phyloP scores from a whole-genome alignment of 2,888 invertebrate species.

The Terebella lapidaria region DNA sequence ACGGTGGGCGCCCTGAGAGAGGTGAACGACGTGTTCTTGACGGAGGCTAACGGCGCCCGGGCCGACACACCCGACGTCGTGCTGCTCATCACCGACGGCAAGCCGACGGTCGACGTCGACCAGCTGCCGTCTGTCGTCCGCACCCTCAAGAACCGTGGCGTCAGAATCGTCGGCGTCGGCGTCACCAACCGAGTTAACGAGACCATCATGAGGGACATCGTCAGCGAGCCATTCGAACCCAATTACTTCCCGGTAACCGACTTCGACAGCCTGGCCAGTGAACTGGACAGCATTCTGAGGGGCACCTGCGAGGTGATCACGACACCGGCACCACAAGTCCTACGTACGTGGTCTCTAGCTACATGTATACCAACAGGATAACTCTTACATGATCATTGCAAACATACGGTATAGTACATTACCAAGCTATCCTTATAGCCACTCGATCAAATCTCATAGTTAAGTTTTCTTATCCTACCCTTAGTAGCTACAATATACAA shows the following conservation, averaged over 20 bases:
- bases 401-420: too few species aligned
- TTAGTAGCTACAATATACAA: too few species aligned
- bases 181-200: background rate
- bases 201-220: background rate
- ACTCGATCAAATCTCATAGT: too few species aligned
- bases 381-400: too few species aligned
- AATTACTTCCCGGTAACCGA: background rate
- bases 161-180: background rate
- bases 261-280: background rate
- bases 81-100: background rate
- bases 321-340: too few species aligned
- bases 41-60: background rate
- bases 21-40: background rate
- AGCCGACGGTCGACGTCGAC: constrained; percentile 1
- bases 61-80: background rate
- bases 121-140: background rate
- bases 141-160: background rate
- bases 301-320: too few species aligned
- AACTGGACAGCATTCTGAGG: background rate
- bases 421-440: too few species aligned
- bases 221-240: background rate
- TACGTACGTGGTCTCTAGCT: too few species aligned
- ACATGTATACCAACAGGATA: too few species aligned
- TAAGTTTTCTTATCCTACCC: too few species aligned
- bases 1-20: background rate